These are phyloP conservation scores for Liodrosophila aerea DNA, from an alignment of 2,888 invertebrate species.

Conservation along the genomic window DNA sequence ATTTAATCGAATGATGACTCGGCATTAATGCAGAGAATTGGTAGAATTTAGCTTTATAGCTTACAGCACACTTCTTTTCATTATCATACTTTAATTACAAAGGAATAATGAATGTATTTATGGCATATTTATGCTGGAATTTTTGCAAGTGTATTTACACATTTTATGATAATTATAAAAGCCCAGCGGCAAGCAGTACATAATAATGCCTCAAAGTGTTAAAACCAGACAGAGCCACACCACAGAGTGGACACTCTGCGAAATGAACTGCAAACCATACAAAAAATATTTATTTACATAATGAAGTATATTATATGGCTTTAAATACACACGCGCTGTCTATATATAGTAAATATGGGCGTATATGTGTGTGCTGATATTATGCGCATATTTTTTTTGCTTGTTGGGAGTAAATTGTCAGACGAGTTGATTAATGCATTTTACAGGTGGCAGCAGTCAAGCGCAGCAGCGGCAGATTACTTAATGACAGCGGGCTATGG, in stretches of 20 bases:
- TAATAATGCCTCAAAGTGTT: constrained; percentile 15
- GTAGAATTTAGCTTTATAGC: no score
- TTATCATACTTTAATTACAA: no score
- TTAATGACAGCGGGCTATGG: constrained; percentile 54
- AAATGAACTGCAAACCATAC: constrained; percentile 20
- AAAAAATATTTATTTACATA: constrained; percentile 14
- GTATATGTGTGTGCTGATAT: constrained; percentile 19
- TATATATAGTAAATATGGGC: constrained; percentile 2
- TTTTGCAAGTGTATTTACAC: no score
- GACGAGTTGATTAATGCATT: constrained; percentile 70
- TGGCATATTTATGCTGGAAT: no score
- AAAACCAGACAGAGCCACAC: constrained; percentile 13
- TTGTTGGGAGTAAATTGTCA: constrained; percentile 54
- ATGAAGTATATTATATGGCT: constrained; percentile 26
- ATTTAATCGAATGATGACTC: no score
- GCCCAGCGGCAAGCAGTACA: no score
- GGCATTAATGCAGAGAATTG: no score
- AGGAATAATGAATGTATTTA: no score
- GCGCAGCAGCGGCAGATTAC: constrained; percentile 45
- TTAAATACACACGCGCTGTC: not conserved
- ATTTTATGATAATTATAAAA: no score
- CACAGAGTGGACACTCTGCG: no score
- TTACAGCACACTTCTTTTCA: no score
- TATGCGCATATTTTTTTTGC: constrained; percentile 20
- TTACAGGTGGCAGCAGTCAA: constrained; percentile 44